A percentile compares a stretch with the other conserved stretches of the same genome.
These are phyloP conservation scores for Mylabris phalerata DNA, from an alignment of 1,140 invertebrate species.

Conservation along the genomic window DNA sequence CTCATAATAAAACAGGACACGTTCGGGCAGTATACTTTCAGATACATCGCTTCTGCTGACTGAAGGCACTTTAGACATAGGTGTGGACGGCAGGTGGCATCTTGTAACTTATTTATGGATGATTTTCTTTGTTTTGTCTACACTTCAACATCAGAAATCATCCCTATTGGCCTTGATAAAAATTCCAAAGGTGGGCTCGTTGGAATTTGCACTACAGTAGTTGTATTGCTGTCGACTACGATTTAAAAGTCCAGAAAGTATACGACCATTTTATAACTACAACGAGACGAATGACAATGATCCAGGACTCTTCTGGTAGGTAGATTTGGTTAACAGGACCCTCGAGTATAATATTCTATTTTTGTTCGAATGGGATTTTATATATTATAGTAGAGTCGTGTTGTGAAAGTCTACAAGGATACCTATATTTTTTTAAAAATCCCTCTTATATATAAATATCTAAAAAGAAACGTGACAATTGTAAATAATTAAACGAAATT, in stretches of 20 bases:
- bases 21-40: constrained; percentile 11
- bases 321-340: constrained; percentile 28
- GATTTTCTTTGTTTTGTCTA: constrained; percentile 12
- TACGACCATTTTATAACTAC: no score
- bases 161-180: no score
- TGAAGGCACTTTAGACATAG: constrained; percentile 19
- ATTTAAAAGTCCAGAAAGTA: no score
- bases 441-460: no score
- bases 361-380: constrained; percentile 29
- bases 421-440: no score
- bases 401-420: constrained; percentile 13
- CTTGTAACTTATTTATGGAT: constrained; percentile 22
- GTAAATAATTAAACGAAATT: no score
- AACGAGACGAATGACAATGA: not conserved
- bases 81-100: constrained; percentile 18
- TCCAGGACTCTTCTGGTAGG: constrained; percentile 16
- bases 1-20: constrained; percentile 5
- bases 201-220: not conserved
- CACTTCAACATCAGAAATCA: no score
- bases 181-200: no score
- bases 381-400: constrained; percentile 22
- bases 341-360: constrained; percentile 30
- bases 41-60: constrained; percentile 17
- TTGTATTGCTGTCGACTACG: no score
- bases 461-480: no score